Conservation (phyloP, 2,888 invertebrate genomes). For the Chalcosyrphus nemorum region DNA sequence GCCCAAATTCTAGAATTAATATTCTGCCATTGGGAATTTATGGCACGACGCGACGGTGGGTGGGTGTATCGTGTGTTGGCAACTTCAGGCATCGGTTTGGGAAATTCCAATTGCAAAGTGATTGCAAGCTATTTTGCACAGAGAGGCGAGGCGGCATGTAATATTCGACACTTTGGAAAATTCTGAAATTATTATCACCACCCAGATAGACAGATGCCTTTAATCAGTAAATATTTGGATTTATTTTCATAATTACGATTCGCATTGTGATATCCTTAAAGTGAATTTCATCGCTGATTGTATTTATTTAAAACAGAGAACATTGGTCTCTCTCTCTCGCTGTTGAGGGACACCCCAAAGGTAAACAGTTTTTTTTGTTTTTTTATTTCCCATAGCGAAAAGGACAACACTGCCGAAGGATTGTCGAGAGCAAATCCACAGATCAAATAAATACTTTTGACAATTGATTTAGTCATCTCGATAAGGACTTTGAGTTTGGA, state of each 20-base stretch:
- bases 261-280: not conserved
- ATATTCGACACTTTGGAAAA: constrained; percentile 64
- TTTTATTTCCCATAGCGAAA: constrained; percentile 60
- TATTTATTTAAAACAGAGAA: constrained; percentile 14
- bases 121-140: constrained; percentile 56
- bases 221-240: constrained; percentile 52
- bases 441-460: constrained; percentile 66
- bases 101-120: constrained; percentile 58
- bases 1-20: constrained; percentile 70
- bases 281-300: not conserved
- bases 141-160: constrained; percentile 62
- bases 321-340: no score
- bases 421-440: constrained; percentile 57
- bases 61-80: not conserved
- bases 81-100: not conserved
- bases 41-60: constrained; percentile 29
- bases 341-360: constrained; percentile 49
- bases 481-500: constrained; percentile 10
- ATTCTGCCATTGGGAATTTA: constrained; percentile 72
- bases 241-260: constrained; percentile 26
- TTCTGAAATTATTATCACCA: constrained; percentile 24
- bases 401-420: constrained; percentile 41
- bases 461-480: constrained; percentile 52
- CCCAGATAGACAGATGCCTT: constrained; percentile 13
- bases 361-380: constrained; percentile 66